Evolutionary conservation across 1,140 invertebrate species (phyloP).

Genomic region (Drosophila insularis): DNA sequence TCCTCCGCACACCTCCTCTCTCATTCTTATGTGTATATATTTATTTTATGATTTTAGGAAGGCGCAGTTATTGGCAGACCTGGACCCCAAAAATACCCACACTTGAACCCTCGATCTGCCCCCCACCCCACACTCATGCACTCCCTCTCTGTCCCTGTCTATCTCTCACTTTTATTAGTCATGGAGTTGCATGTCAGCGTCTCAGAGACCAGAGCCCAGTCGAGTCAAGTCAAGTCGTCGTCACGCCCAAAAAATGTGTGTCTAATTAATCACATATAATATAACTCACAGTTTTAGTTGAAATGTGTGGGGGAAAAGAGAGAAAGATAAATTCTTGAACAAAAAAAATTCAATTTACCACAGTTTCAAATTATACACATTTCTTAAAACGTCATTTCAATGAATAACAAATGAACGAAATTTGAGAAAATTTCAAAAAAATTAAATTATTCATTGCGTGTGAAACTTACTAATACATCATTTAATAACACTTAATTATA

Average conservation of each 20-base stretch:
- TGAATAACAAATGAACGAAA: too few relatives aligned
- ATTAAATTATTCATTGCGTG: not conserved
- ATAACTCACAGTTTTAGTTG: not conserved
- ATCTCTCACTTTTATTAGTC: slow-evolving; percentile 52
- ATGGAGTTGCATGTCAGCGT: slow-evolving; percentile 59
- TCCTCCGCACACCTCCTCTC: slow-evolving; percentile 1
- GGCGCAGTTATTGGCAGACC: slow-evolving; percentile 39
- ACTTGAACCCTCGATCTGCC: too few relatives aligned
- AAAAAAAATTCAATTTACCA: slow-evolving; percentile 1
- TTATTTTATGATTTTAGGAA: slow-evolving; percentile 59
- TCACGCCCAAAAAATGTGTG: slow-evolving; percentile 53
- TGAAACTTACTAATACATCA: too few relatives aligned
- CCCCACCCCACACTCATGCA: not conserved
- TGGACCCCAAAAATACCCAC: not conserved
- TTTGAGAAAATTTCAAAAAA: not conserved
- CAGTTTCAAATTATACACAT: not conserved
- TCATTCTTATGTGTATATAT: slow-evolving; percentile 25
- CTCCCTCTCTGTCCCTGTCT: not conserved
- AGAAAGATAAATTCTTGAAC: not conserved
- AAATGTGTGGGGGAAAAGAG: not conserved
- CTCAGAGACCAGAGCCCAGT: slow-evolving; percentile 35
- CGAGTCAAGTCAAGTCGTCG: slow-evolving; percentile 1
- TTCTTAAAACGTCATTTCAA: not conserved
- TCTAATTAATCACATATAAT: slow-evolving; percentile 54
- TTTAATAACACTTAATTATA: too few relatives aligned